Evolutionary conservation across 2,888 invertebrate species (phyloP), one percentile per base, ranked within the genome.

Genomic region (Seira sanloemensis): DNA sequence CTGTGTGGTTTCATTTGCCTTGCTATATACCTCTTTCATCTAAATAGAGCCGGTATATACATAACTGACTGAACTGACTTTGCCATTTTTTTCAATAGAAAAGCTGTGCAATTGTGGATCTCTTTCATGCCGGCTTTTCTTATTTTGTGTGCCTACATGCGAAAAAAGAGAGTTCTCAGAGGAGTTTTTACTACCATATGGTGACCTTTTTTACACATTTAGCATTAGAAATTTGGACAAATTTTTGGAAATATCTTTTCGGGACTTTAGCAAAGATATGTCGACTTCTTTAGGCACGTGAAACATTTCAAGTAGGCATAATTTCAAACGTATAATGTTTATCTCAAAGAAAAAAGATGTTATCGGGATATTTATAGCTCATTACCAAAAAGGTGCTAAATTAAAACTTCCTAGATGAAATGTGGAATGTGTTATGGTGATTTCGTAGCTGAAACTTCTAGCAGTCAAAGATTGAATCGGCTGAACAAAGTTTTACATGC

Each of bases 41-140:
- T 62, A 23, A 62, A 62, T 62, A 62, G 62, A 84, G 84, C 84
- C 84, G 84, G 84, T 84, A 84, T 84, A 84, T 84, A 84, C 84
- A 84, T 84, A 78, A 84, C 78, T 73, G 16, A 54, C 67, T 68
- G 76, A 18, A 21, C 73, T 58, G 80, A 80, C 74, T 74, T 80
- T 74, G 80, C 80, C 67, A 80, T 80, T 80, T 80, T 79, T 80
- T 74, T 9, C 62, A 5, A 68, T 68, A 74, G 68, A 19, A 21
- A 62, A 62, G 79, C 73, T 79, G 73, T 79, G 79, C 73, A 65
- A 54, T 7, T 5, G 77, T 62, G n/a, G 46, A 71, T 69, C 46
- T 68, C 54, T 71, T 62, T 78, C 75, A 26, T 80, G 50, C 84
- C 84, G 84, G 84, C 84, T 80, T 80, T 62, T 62, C 62, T 62